Percentiles rank a stretch among this genome's conserved stretches.
Conservation (phyloP, 92 coral and sea anemone genomes). For the Porites lobata region DNA sequence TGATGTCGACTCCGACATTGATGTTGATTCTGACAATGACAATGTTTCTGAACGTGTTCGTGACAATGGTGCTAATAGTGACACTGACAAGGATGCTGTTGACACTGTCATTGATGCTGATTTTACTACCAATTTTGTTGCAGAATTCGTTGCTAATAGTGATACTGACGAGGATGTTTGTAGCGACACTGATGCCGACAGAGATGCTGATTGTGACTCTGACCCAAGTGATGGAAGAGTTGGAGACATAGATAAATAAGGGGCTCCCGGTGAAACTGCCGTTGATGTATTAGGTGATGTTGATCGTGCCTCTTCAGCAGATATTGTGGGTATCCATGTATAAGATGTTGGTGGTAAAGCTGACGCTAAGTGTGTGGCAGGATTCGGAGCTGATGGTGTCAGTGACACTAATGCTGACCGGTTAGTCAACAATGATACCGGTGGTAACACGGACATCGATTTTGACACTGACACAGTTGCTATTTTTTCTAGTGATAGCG, state of each 20-base stretch:
- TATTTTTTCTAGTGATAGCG: background rate
- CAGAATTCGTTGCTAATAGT: background rate
- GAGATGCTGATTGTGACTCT: background rate
- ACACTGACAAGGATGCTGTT: background rate
- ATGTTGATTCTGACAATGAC: background rate
- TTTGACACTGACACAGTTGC: background rate
- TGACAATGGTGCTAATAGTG: background rate
- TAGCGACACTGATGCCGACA: background rate
- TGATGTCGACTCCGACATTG: background rate
- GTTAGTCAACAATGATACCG: background rate
- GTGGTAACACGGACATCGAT: background rate
- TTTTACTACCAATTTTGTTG: too few species aligned
- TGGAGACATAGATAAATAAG: too few species aligned
- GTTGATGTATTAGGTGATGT: background rate
- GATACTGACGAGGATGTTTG: background rate
- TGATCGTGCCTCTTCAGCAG: background rate
- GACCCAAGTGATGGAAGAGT: background rate
- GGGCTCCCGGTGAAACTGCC: background rate
- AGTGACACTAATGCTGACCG: background rate
- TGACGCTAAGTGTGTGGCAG: background rate
- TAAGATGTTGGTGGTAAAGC: background rate
- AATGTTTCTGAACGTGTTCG: background rate
- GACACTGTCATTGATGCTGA: background rate
- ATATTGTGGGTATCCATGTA: background rate
- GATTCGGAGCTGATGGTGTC: too few species aligned